Evolutionary conservation across 2,888 invertebrate species (phyloP).

Genomic region (Andricus curvator): DNA sequence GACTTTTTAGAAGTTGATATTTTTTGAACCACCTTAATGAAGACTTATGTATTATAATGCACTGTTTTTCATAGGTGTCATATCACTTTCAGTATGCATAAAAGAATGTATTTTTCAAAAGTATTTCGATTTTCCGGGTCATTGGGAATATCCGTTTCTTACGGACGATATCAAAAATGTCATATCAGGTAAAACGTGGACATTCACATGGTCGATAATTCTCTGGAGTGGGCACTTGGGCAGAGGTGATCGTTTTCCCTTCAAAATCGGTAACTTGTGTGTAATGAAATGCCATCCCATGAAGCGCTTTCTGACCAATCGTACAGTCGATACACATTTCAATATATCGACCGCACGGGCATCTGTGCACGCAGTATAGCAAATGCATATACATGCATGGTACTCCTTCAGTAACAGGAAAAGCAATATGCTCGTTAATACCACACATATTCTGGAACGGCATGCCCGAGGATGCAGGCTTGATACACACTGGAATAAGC

Average conservation of each 20-base stretch:
- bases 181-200: background rate
- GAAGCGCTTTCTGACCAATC: conserved; percentile 43
- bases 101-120: background rate
- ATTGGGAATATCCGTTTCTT: background rate
- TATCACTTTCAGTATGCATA: too few species aligned
- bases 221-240: background rate
- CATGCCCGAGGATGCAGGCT: conserved; percentile 47
- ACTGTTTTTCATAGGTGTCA: too few species aligned
- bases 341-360: conserved; percentile 49
- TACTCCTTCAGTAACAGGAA: conserved; percentile 42
- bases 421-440: conserved; percentile 51
- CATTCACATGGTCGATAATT: background rate
- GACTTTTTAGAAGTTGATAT: too few species aligned
- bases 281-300: conserved; percentile 52
- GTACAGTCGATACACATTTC: conserved; percentile 47
- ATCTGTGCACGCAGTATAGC: background rate
- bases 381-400: conserved; percentile 9
- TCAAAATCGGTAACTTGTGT: conserved; percentile 39
- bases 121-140: background rate
- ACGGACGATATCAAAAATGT: background rate
- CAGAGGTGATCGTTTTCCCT: conserved; percentile 16
- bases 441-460: conserved; percentile 51
- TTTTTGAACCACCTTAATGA: too few species aligned
- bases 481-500: background rate
- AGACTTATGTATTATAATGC: too few species aligned